Evolutionary conservation across 1,140 invertebrate species (phyloP).

Genomic region (Drosophila auraria): DNA sequence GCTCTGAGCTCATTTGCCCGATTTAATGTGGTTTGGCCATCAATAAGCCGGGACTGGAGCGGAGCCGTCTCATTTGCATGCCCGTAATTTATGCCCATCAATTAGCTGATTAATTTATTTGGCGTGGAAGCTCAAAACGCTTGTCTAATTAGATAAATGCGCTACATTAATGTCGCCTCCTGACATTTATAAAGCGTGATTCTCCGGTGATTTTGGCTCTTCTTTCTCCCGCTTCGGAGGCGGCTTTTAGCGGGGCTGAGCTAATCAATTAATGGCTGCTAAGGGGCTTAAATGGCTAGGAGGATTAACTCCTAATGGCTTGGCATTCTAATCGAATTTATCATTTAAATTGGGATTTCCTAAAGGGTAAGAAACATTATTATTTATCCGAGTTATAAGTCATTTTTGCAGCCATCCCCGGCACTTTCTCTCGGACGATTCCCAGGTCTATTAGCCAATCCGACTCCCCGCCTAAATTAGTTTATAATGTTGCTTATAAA

Average conservation of each 20-base stretch:
- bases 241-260: slow-evolving; percentile 5
- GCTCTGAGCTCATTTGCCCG: slow-evolving; percentile 57
- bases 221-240: slow-evolving; percentile 14
- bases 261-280: slow-evolving; percentile 30
- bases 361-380: too few species aligned
- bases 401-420: not conserved
- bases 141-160: slow-evolving; percentile 83
- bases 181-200: slow-evolving; percentile 75
- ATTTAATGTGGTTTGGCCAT: slow-evolving; percentile 72
- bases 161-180: slow-evolving; percentile 77
- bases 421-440: slow-evolving; percentile 23
- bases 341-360: slow-evolving; percentile 5
- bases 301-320: slow-evolving; percentile 32
- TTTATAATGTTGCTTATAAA: slow-evolving; percentile 65
- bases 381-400: too few species aligned
- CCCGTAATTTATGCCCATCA: slow-evolving; percentile 77
- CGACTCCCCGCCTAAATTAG: slow-evolving; percentile 71
- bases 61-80: slow-evolving; percentile 63
- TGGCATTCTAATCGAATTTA: slow-evolving; percentile 36
- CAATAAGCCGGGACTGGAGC: slow-evolving; percentile 46
- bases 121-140: slow-evolving; percentile 71
- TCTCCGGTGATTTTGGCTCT: slow-evolving; percentile 25
- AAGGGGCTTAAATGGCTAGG: slow-evolving; percentile 33
- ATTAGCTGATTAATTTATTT: slow-evolving; percentile 84
- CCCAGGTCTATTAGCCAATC: slow-evolving; percentile 62